Conservation (phyloP, 2,113 vertebrate species). For the Cacatua alba region DNA sequence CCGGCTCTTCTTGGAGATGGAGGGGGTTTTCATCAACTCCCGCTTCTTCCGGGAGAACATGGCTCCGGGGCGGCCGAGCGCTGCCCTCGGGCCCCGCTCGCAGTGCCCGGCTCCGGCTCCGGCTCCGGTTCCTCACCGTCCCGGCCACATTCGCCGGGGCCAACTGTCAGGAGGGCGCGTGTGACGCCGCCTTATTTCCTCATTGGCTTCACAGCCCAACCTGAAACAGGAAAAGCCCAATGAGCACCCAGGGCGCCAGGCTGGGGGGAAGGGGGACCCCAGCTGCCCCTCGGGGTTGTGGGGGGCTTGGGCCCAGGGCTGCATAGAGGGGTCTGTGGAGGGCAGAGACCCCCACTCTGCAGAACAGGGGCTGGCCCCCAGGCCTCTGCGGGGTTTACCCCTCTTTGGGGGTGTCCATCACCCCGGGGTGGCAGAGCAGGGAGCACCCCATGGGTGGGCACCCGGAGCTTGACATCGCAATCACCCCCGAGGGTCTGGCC, state of each 20-base stretch:
- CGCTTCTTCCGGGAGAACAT: constrained; percentile 94
- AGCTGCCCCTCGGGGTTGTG: not conserved
- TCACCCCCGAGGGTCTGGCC: not conserved
- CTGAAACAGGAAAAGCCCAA: constrained; percentile 62
- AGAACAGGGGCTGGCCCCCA: fast-evolving
- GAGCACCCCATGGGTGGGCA: not conserved
- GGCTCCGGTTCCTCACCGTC: not conserved
- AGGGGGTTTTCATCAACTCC: constrained; percentile 93
- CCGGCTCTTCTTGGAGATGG: constrained; percentile 93
- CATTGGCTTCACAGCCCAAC: not conserved
- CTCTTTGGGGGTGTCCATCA: not conserved
- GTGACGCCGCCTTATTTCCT: constrained; percentile 66
- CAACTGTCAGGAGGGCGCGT: constrained; percentile 43
- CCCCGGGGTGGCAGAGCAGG: not conserved
- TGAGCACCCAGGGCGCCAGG: not conserved
- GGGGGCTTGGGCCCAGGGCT: fast-evolving
- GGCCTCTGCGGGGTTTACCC: not conserved
- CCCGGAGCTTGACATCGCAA: too few species aligned
- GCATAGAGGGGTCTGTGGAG: fast-evolving
- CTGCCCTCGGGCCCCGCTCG: not conserved
- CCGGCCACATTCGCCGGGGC: not conserved
- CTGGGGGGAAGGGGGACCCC: not conserved
- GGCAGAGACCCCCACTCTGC: not conserved
- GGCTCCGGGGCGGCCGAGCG: not conserved
- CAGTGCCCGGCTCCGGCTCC: not conserved